phyloP scores from a whole-genome alignment of 2,797 vertebrate species.

The Tangara arthus region DNA sequence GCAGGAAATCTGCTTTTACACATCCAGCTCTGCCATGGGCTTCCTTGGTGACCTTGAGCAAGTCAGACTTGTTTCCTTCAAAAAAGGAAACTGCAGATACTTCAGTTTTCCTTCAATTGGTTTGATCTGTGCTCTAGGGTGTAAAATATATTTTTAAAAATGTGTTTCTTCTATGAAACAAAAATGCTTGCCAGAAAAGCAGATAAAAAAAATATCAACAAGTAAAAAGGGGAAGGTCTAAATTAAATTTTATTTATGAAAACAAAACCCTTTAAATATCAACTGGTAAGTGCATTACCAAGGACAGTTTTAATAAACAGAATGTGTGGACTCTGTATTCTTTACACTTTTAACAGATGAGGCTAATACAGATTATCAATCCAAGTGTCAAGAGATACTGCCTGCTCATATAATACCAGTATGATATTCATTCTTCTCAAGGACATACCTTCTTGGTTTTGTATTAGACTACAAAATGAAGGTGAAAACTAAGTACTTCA shows the following conservation, averaged over 20 bases:
- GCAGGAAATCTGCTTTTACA: background rate
- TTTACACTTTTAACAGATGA: background rate
- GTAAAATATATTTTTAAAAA: background rate
- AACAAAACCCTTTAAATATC: background rate
- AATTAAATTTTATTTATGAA: background rate
- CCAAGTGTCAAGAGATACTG: background rate
- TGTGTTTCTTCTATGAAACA: background rate
- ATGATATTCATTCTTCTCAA: background rate
- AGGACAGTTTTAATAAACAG: background rate
- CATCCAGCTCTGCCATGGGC: background rate
- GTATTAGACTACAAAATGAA: background rate
- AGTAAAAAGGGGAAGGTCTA: background rate
- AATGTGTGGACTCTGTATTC: background rate
- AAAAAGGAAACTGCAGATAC: background rate
- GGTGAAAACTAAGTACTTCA: background rate
- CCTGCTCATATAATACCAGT: background rate
- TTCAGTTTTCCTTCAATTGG: background rate
- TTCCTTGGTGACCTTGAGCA: background rate
- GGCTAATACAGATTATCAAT: background rate
- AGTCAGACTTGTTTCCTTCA: background rate
- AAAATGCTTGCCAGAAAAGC: background rate
- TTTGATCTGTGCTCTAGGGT: background rate
- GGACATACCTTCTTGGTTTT: background rate
- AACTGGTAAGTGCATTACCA: background rate
- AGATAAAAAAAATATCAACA: background rate